Base-by-base conservation (phyloP, 2,888 invertebrate species). In the Malthinus seriepunctatus region DNA sequence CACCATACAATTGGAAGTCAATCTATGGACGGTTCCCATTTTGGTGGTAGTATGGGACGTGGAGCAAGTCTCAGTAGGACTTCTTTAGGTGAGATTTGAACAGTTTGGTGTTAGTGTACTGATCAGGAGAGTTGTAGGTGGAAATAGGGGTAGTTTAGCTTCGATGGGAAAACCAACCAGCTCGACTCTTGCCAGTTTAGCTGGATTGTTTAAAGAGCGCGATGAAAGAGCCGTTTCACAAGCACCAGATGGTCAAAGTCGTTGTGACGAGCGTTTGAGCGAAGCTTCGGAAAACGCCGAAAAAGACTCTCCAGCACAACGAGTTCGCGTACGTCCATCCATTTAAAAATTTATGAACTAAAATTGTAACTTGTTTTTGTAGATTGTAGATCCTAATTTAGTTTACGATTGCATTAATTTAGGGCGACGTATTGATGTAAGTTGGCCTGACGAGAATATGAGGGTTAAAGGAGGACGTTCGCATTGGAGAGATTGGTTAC, bases 361-460 rank as follows among this genome's bases (percentile, higher is more conserved):
- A 9, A 11, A 12, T 14, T 37, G 9, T 11, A n/a, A 10, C 8
- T 32, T 62, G 59, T 54, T 59, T 60, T 72, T 71, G 8, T 67
- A 84, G 82, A 85, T 87, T 65, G 77, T 83, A 64, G 87, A 87
- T 75, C 85, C 86, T 8, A 85, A 84, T 76, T 82, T 86, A 71
- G 93, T 96, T 42, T 96, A 93, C 72, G 95, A 96, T 74, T 93
- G 92, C 63, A 90, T 97, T 56, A 97, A 97, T 77, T 80, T 95
- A 65, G 94, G 94, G 7, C 82, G 95, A 61, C 82, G 94, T 63
- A 94, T 95, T 59, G 96, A 96, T 72, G 95, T 97, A n/a, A 87
- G 88, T 67, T 98, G 97, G 97, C 97, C 97, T 0, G 90, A 89
- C 67, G 95, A 96, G 75, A 85, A 86, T 50, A 93, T 95, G 89